phyloP scores from a whole-genome alignment of 2,113 vertebrate species.

The Zapornia atra region DNA sequence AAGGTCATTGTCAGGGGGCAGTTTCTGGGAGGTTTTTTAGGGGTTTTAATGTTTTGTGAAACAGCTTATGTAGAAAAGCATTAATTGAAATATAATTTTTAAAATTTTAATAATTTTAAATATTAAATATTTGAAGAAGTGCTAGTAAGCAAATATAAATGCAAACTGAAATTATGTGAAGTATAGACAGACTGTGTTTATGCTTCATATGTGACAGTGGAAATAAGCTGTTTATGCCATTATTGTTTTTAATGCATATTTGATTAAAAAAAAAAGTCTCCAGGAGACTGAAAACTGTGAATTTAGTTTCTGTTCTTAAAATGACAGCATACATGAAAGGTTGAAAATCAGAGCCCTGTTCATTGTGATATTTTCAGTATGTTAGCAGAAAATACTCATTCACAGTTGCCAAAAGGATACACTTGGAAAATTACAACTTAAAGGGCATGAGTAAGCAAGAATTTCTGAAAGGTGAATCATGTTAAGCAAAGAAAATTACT shows the following conservation, averaged over 20 bases:
- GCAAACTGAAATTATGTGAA: neutral
- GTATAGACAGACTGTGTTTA: neutral
- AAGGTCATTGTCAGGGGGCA: too few relatives aligned
- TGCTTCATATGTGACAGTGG: neutral
- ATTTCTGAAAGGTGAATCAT: constrained; percentile 3
- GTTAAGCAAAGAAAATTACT: neutral
- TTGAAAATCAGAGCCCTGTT: neutral
- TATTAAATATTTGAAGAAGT: neutral
- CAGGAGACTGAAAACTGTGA: neutral
- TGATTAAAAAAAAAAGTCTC: neutral
- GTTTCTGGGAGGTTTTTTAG: neutral
- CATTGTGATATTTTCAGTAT: neutral
- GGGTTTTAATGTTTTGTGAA: neutral
- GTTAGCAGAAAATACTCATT: neutral
- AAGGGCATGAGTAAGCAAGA: neutral
- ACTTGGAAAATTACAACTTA: neutral
- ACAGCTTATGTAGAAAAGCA: neutral
- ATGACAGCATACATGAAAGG: neutral
- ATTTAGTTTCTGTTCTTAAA: neutral
- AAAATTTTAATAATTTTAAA: too few relatives aligned
- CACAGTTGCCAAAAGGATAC: neutral
- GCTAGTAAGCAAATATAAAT: neutral
- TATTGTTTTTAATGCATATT: neutral
- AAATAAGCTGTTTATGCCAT: neutral
- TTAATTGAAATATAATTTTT: too few relatives aligned